Conservation (phyloP, 2,888 invertebrate genomes). For the Cataglyphis livida region DNA sequence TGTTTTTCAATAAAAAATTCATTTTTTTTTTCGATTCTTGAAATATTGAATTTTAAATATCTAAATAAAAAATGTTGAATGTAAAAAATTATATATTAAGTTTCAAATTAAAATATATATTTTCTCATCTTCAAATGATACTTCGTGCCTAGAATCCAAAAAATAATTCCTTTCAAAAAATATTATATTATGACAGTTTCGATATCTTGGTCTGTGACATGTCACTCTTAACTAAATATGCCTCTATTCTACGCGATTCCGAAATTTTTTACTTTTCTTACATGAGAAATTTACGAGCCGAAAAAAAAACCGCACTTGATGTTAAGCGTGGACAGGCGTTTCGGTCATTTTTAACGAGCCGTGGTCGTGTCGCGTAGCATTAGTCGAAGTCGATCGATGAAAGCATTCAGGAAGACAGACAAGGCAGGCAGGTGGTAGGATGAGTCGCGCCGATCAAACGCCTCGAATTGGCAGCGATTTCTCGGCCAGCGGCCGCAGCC, state of each 20-base stretch:
- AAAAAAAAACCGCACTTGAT: not conserved
- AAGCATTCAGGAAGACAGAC: conserved; percentile 51
- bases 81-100: not conserved
- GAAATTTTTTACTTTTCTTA: not conserved
- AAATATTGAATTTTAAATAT: not conserved
- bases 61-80: not conserved
- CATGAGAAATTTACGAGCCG: not conserved
- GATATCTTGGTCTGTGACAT: not conserved
- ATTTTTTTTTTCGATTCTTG: not conserved
- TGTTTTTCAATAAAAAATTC: not conserved
- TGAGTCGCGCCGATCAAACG: conserved; percentile 80
- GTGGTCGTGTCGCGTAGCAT: conserved; percentile 15
- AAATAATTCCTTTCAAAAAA: not conserved
- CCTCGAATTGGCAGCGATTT: conserved; percentile 80
- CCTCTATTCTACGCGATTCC: not conserved
- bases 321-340: not conserved
- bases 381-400: conserved; percentile 62
- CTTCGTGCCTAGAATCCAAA: not conserved
- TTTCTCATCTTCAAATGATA: not conserved
- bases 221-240: not conserved
- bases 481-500: conserved; percentile 61
- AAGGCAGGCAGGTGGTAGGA: conserved; percentile 78
- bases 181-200: not conserved
- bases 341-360: conserved; percentile 46
- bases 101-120: not conserved